Conservation (phyloP, 1,140 invertebrate species). For the Rhizoglyphus robini region DNA sequence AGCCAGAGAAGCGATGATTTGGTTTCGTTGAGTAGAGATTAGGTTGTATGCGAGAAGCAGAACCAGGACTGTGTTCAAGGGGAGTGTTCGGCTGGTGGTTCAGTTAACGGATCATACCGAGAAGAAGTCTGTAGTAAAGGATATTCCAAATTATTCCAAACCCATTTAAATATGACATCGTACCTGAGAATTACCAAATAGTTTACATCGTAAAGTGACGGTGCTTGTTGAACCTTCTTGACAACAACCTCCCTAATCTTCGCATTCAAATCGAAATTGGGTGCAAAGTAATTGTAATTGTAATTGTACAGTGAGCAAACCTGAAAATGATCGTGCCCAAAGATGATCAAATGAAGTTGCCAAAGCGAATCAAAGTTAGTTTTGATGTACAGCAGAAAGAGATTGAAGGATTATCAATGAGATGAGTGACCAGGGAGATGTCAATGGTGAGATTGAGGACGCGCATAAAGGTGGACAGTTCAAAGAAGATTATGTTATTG, state of each 20-base stretch:
- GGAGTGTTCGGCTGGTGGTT: neutral
- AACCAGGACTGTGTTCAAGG: neutral
- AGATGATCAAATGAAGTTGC: neutral
- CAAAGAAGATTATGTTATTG: slow-evolving; percentile 16
- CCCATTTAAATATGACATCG: neutral
- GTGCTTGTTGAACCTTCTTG: neutral
- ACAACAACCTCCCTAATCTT: too few species aligned
- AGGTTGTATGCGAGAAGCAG: neutral
- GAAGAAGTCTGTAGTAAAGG: too few species aligned
- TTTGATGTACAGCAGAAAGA: neutral
- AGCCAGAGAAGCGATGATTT: neutral
- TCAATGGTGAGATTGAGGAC: neutral
- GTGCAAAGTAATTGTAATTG: neutral
- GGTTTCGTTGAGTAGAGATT: neutral
- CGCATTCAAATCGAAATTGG: too few species aligned
- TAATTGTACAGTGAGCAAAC: neutral
- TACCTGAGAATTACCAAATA: neutral
- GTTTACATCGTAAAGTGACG: neutral
- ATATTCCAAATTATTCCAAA: too few species aligned
- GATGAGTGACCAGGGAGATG: slow-evolving; percentile 5
- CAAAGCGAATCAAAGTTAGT: neutral
- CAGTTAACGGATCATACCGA: slow-evolving; percentile 1
- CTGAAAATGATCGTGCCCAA: neutral
- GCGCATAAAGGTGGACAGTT: neutral
- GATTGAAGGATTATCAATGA: neutral